Conservation (phyloP, 2,113 vertebrate genomes). For the Ictalurus furcatus region DNA sequence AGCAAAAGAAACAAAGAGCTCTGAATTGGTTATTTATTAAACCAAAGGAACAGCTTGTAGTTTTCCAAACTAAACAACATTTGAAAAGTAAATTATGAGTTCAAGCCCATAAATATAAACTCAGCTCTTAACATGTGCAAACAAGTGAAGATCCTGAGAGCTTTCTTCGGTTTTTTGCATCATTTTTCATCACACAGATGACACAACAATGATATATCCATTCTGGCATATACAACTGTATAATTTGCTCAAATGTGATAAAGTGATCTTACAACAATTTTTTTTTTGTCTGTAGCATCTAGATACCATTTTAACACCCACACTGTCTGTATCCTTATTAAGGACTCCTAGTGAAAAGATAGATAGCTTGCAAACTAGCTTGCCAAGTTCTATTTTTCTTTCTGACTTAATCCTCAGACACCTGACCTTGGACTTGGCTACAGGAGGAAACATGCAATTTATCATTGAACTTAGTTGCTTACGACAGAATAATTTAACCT, state of each 20-base stretch:
- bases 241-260: background rate
- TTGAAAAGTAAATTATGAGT: background rate
- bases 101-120: background rate
- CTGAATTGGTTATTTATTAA: conserved; percentile 9
- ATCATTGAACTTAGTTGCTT: conserved; percentile 8
- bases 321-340: conserved; percentile 21
- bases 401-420: conserved; percentile 24
- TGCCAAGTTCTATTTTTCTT: conserved; percentile 36
- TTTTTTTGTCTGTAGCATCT: conserved; percentile 10
- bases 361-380: conserved; percentile 18
- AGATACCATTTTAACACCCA: conserved; percentile 16
- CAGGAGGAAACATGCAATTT: conserved; percentile 15
- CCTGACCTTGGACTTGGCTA: conserved; percentile 21
- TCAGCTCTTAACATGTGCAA: background rate
- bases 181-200: background rate
- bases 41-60: background rate
- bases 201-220: background rate
- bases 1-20: conserved; percentile 37
- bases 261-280: background rate
- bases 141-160: background rate
- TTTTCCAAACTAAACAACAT: conserved; percentile 22
- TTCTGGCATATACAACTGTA: background rate
- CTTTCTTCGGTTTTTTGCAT: background rate
- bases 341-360: conserved; percentile 15
- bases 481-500: background rate